These are phyloP conservation scores for Epinotia nisella DNA, from an alignment of 2,888 invertebrate genomes.

Conservation along the genomic window DNA sequence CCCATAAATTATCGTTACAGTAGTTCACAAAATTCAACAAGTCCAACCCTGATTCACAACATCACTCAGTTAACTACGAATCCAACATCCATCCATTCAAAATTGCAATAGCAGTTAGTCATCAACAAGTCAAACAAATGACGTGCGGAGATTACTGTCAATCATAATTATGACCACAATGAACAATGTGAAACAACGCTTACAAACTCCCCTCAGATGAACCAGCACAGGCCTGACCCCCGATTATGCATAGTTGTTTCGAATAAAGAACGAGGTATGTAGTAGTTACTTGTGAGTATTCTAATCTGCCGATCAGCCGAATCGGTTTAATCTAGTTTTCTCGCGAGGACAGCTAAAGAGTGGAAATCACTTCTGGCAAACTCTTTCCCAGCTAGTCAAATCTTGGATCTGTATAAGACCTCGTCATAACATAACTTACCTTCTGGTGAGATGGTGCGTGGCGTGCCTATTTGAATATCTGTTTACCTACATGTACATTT, in stretches of 20 bases:
- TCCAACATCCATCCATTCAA: not conserved
- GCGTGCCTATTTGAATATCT: too few relatives aligned
- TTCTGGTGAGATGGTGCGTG: too few relatives aligned
- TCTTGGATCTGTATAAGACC: too few relatives aligned
- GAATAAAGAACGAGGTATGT: too few relatives aligned
- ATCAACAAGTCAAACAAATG: constrained; percentile 38
- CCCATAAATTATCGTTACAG: not conserved
- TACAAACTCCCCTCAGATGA: not conserved
- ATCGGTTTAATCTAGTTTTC: too few relatives aligned
- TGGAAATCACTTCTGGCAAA: too few relatives aligned
- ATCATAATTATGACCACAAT: constrained; percentile 34
- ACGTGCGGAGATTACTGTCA: constrained; percentile 44
- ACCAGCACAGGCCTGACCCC: not conserved
- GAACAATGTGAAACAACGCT: not conserved
- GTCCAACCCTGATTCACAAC: not conserved
- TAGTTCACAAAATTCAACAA: not conserved
- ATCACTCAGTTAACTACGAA: not conserved
- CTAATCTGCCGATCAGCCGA: too few relatives aligned
- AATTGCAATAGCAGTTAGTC: constrained; percentile 36
- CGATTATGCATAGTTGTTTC: not conserved
- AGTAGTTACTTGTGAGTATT: not conserved
- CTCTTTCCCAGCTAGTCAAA: too few relatives aligned
- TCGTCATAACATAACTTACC: too few relatives aligned
- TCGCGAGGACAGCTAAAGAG: too few relatives aligned
- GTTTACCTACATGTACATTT: too few relatives aligned